Base-by-base conservation (phyloP, 2,888 invertebrate genomes). In the Dusona sp. region DNA sequence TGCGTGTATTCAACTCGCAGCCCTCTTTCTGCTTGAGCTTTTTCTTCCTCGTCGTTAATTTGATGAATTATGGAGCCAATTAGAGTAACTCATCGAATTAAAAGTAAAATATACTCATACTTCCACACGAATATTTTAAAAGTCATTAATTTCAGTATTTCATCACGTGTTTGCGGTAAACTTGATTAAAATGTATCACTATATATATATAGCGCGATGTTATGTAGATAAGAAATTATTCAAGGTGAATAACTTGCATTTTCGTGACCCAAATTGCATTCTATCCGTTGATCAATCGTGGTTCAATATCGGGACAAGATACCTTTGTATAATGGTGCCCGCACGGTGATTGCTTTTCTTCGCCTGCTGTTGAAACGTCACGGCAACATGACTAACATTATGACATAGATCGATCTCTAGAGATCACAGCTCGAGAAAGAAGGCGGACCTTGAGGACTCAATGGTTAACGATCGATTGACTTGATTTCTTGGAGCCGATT, bases 181-280 rank as follows among this genome's bases (percentile, higher is more conserved):
- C 19, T 25, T 48, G 38, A 67, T 67, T 67, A 67, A 67, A 67
- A 29, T 6, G 13, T 29, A 75, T 67, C 16, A 33, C 42, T 29
- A 51, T 67, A 68, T 29, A 51, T 67, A 68, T 42, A 36, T 68
- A 82, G 13, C 57, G 22, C 22, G 25, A 45, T 25, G 77, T 67
- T 36, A 72, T 72, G 65, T 19, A 73, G 79, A 79, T 74, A 16
- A 6, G 74, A 19, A 25, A 81, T 78, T 75, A 48, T 13, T 81
- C 1, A 9, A 33, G 75, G 29, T 54, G 29, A 79, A 65, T 67
- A 67, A 57, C 70, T 67, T 73, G 73, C 73, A 64, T 13, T 78
- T 80, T 80, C 80, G 54, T 84, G 84, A 87, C 82, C 81, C 75
- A 87, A 72, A 82, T 84, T 45, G 72, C 70, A 51, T 48, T 67